Conservation (phyloP, 64 coral and sea anemone genomes). For the Dendronephthya gigantea region DNA sequence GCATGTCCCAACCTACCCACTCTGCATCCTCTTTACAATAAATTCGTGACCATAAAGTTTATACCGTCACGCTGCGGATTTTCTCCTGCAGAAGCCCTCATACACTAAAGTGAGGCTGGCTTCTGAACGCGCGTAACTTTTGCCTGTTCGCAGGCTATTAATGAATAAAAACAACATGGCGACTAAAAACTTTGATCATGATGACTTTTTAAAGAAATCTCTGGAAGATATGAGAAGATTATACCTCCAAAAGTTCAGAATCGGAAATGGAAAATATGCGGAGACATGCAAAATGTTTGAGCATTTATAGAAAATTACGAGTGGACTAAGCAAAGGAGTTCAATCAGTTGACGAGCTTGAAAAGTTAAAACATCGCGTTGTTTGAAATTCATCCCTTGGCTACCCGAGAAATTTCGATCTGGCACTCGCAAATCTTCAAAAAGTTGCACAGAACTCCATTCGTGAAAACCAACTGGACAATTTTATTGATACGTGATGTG, state of each 20-base stretch:
- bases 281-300: background rate
- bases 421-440: slow-evolving; percentile 16
- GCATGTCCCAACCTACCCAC: no score
- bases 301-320: background rate
- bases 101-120: no score
- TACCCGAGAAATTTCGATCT: background rate
- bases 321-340: background rate
- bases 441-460: background rate
- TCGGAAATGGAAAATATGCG: background rate
- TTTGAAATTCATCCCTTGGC: slow-evolving; percentile 1
- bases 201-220: background rate
- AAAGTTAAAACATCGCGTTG: background rate
- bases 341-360: background rate
- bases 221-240: background rate
- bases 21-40: no score
- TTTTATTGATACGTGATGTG: background rate
- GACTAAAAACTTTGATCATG: background rate
- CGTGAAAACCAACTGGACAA: slow-evolving; percentile 10
- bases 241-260: background rate
- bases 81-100: no score
- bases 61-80: no score
- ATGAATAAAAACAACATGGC: background rate
- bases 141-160: no score
- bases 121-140: no score
- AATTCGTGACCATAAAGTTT: no score